A percentile compares a stretch with the other conserved stretches of the same genome.
Conservation (phyloP, 2,113 vertebrate genomes). For the Trichomycterus rosablanca region DNA sequence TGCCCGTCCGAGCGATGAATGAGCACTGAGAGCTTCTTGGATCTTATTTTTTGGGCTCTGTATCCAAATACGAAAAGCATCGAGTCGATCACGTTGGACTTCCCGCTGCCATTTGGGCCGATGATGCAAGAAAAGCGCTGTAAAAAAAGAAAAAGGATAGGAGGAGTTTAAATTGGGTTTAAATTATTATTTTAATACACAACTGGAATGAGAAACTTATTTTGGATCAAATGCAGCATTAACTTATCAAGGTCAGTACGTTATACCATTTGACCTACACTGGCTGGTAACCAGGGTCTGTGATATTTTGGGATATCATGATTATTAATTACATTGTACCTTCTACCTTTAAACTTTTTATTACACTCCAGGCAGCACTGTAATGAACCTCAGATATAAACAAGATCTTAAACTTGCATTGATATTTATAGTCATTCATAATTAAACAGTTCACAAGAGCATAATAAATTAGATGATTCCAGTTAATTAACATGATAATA, state of each 20-base stretch:
- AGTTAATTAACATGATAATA: too few species aligned
- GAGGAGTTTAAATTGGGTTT: constrained; percentile 15
- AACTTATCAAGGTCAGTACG: neutral
- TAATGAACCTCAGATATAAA: too few species aligned
- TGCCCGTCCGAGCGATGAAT: constrained; percentile 93
- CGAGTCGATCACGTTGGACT: constrained; percentile 97
- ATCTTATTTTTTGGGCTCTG: constrained; percentile 96
- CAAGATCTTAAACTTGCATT: too few species aligned
- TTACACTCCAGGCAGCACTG: too few species aligned
- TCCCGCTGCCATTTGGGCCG: constrained; percentile 96
- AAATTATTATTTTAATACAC: constrained; percentile 9
- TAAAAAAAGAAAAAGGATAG: constrained; percentile 36
- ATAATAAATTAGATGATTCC: too few species aligned
- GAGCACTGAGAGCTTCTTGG: constrained; percentile 93
- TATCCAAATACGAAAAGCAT: constrained; percentile 99
- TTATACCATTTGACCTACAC: too few species aligned
- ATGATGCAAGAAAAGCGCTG: constrained; percentile 98
- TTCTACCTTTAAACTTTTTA: too few species aligned
- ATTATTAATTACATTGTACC: too few species aligned
- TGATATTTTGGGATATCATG: too few species aligned
- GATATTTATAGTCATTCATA: too few species aligned
- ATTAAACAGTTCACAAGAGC: too few species aligned
- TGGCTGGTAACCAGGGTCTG: too few species aligned
- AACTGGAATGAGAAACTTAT: neutral
- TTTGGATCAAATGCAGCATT: neutral